Conservation (phyloP, 2,888 invertebrate genomes). For the Omphaloscelis lunosa region DNA sequence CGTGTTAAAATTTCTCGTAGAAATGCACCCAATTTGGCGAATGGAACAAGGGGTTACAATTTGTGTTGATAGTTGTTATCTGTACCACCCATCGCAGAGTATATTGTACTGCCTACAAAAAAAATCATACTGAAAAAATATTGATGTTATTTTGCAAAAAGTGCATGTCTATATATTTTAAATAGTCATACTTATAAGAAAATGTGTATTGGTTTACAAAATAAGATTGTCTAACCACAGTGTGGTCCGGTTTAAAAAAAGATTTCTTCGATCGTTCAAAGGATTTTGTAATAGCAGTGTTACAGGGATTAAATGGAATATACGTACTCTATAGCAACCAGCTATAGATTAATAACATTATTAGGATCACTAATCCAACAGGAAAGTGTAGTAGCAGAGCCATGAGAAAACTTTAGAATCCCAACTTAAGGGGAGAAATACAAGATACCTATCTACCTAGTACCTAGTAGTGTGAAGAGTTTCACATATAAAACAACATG, state of each 20-base stretch:
- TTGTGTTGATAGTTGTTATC: slow-evolving; percentile 88
- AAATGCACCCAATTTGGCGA: slow-evolving; percentile 88
- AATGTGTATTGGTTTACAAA: not conserved
- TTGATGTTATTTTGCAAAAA: not conserved
- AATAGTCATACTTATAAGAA: not conserved
- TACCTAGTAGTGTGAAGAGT: not conserved
- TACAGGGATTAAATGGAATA: slow-evolving; percentile 6
- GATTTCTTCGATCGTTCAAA: not conserved
- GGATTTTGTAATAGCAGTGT: not conserved
- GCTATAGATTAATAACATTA: not conserved
- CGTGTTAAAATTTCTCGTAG: slow-evolving; percentile 85
- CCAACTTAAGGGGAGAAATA: not conserved
- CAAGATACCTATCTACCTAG: not conserved
- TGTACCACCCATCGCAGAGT: slow-evolving; percentile 81
- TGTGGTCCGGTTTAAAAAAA: slow-evolving; percentile 4
- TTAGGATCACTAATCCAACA: not conserved
- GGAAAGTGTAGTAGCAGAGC: not conserved
- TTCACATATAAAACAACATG: not conserved
- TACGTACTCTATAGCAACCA: not conserved
- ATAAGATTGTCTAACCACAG: not conserved
- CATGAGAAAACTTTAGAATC: not conserved
- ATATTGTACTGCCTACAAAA: slow-evolving; percentile 80
- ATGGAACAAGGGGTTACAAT: slow-evolving; percentile 87
- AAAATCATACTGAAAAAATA: slow-evolving; percentile 27
- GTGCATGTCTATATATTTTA: not conserved